A percentile compares a stretch with the other conserved stretches of the same genome.
These are phyloP conservation scores for Gila orcuttii DNA, from an alignment of 2,113 vertebrate genomes.

Conservation along the genomic window DNA sequence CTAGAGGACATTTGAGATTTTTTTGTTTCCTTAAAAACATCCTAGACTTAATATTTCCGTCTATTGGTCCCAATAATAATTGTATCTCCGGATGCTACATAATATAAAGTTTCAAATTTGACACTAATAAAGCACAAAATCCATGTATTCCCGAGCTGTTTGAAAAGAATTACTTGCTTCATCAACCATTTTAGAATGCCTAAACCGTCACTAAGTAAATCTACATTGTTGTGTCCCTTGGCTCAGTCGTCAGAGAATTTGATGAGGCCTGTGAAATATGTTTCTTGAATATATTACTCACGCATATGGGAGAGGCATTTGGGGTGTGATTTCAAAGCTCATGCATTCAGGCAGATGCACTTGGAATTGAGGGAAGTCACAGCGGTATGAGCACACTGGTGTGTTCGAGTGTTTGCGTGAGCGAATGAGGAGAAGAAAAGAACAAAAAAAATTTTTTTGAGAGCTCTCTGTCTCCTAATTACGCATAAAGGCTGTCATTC, in stretches of 20 bases:
- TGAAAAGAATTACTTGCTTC: conserved; percentile 7
- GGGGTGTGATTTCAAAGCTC: conserved; percentile 30
- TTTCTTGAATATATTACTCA: conserved; percentile 31
- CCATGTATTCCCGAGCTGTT: background rate
- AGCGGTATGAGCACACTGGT: background rate
- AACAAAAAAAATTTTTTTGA: background rate
- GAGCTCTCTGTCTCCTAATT: conserved; percentile 27
- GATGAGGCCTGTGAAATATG: conserved; percentile 28
- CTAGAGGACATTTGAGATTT: no score
- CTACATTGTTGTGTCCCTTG: conserved; percentile 26
- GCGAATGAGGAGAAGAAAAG: background rate
- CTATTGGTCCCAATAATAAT: background rate
- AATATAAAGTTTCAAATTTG: background rate
- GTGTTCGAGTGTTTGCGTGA: background rate
- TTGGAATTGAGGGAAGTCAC: background rate
- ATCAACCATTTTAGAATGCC: background rate
- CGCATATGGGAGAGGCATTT: conserved; percentile 11
- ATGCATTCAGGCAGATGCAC: conserved; percentile 36
- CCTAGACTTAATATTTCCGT: background rate
- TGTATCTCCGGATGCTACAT: background rate
- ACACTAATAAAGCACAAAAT: background rate
- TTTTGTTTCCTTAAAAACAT: background rate
- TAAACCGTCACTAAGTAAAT: conserved; percentile 20
- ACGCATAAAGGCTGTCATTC: conserved; percentile 34
- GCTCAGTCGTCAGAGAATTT: conserved; percentile 32